phyloP scores from a whole-genome alignment of 2,888 invertebrate species.

The Andrena bucephala region DNA sequence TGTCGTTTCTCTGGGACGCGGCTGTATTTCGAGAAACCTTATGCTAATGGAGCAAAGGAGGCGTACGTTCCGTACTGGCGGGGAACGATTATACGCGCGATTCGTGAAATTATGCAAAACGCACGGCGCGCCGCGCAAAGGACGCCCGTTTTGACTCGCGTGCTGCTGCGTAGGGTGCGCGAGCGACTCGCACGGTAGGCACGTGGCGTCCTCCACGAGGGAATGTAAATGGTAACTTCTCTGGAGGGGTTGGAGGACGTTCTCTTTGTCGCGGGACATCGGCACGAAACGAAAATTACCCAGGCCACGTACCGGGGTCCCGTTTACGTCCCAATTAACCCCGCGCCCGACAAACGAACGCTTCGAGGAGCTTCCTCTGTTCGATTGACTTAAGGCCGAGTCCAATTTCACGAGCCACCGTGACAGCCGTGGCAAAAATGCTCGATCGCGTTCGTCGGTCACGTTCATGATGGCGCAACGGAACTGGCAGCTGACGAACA shows the following conservation, averaged over 20 bases:
- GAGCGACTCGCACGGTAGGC: constrained; percentile 61
- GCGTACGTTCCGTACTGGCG: constrained; percentile 43
- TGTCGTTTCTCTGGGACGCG: constrained; percentile 57
- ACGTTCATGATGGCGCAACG: too few relatives aligned
- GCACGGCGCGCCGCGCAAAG: constrained; percentile 59
- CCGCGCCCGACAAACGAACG: background rate
- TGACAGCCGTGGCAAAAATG: too few relatives aligned
- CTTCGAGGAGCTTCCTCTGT: background rate
- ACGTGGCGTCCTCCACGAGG: constrained; percentile 68
- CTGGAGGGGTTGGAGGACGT: constrained; percentile 69
- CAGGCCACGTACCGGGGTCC: constrained; percentile 26
- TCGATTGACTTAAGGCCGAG: background rate
- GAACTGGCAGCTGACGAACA: too few relatives aligned
- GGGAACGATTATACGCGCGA: constrained; percentile 76
- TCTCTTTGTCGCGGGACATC: constrained; percentile 66
- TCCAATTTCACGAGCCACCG: background rate
- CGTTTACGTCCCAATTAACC: constrained; percentile 24
- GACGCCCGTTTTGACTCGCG: constrained; percentile 56
- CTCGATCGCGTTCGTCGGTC: too few relatives aligned
- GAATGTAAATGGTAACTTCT: constrained; percentile 78
- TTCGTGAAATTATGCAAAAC: constrained; percentile 81
- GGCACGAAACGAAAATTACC: constrained; percentile 30
- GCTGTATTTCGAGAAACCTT: constrained; percentile 73
- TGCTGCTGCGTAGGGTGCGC: constrained; percentile 67
- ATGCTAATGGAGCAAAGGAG: constrained; percentile 74